Percentiles rank a stretch among this genome's conserved stretches.
Evolutionary conservation across 2,888 invertebrate genomes (phyloP).

Genomic region (Euspilapteryx auroguttella): DNA sequence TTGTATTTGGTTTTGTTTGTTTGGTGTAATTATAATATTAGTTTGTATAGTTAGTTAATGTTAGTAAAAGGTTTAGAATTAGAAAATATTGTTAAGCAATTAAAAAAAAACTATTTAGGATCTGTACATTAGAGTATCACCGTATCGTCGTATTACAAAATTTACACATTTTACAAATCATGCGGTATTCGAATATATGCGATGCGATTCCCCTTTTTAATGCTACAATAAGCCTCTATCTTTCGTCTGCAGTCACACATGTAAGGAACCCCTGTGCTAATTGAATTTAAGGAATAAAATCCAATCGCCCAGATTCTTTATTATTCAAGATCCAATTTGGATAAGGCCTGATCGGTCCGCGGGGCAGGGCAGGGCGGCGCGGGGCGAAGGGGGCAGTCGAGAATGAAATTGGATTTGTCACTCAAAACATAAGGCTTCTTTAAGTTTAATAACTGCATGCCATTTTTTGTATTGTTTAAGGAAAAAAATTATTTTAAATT

Average conservation of each 20-base stretch:
- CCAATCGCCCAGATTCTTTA: slow-evolving; percentile 63
- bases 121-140: too few relatives aligned
- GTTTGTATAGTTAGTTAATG: too few relatives aligned
- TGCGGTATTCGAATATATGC: too few relatives aligned
- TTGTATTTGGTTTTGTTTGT: too few relatives aligned
- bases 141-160: too few relatives aligned
- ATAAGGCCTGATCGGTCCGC: slow-evolving; percentile 60
- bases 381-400: slow-evolving; percentile 43
- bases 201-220: slow-evolving; percentile 43
- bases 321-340: slow-evolving; percentile 65
- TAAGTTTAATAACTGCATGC: slow-evolving; percentile 26
- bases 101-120: too few relatives aligned
- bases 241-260: slow-evolving; percentile 56
- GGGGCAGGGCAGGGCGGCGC: slow-evolving; percentile 25
- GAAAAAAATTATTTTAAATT: too few relatives aligned
- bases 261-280: slow-evolving; percentile 59
- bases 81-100: too few relatives aligned
- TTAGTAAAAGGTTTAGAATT: too few relatives aligned
- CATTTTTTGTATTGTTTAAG: too few relatives aligned
- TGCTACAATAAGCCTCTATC: slow-evolving; percentile 56
- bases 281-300: slow-evolving; percentile 65
- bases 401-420: slow-evolving; percentile 62
- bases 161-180: too few relatives aligned
- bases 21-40: too few relatives aligned
- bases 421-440: slow-evolving; percentile 58